Evolutionary conservation across 1,140 invertebrate species (phyloP), one percentile per base, ranked within the genome.

Genomic region (Drosophila guanche): DNA sequence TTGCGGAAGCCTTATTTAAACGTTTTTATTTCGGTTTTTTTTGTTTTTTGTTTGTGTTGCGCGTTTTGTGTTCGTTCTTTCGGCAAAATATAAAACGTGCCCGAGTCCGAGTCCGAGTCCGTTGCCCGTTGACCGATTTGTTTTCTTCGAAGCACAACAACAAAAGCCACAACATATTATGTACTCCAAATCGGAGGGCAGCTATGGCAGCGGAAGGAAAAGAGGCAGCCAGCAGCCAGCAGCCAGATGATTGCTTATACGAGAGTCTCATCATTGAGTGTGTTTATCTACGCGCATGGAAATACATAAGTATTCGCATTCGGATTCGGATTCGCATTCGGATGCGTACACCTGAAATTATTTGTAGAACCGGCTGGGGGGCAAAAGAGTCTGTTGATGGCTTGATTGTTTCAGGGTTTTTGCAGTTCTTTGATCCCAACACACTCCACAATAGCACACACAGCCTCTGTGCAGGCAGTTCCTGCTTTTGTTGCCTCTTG

Each of bases 101-200:
- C n/a, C n/a, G n/a, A n/a, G n/a, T n/a, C n/a, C n/a, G n/a, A 1
- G 16, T 61, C 42, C 37, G 70, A 58, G 71, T 56, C 60, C 70
- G 53, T 74, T 74, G 69, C 60, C 70, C 71, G 71, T 75, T 75
- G 71, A 75, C 71, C 71, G 71, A 75, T 75, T 75, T 73, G 70
- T 73, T 73, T 66, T 29, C 71, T 63, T 72, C 57, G 12, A 41
- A 40, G 41, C 45, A 53, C 16, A 45, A 42, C 54, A 50, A 42
- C 51, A 23, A 22, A 27, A 42, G 51, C 16, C 27, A 27, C 37
- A 33, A n/a, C n/a, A n/a, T n/a, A n/a, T n/a, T n/a, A 12, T 29
- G 40, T 45, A 63, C 8, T 33, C 33, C 8, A 1, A 37, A 10
- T 37, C 33, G 10, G 10, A 10, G 29, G 8, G 7, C 8, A 33